Evolutionary conservation across 2,797 vertebrate genomes (phyloP).

Genomic region (Pseudocheirus occidentalis): DNA sequence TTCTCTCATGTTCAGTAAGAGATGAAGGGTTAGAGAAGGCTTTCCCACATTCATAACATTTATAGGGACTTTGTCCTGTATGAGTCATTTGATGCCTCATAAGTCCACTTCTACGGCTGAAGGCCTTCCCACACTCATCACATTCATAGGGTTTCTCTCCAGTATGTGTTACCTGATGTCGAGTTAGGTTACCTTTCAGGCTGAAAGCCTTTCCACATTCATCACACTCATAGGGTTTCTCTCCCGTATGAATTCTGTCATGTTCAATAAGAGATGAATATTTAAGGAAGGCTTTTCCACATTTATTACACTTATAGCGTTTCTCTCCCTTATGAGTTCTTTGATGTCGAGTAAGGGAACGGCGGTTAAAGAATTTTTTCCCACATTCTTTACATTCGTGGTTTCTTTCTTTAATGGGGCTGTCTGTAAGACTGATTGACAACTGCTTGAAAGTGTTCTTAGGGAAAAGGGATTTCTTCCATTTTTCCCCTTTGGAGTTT

Average conservation of each 20-base stretch:
- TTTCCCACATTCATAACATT: constrained; percentile 53
- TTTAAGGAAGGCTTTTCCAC: constrained; percentile 37
- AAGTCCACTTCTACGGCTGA: constrained; percentile 54
- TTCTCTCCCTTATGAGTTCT: constrained; percentile 34
- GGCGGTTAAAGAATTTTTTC: constrained; percentile 41
- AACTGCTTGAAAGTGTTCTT: background rate
- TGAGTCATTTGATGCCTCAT: constrained; percentile 51
- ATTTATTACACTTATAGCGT: constrained; percentile 58
- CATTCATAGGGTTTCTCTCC: constrained; percentile 47
- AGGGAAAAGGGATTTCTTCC: constrained; percentile 16
- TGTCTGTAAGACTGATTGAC: constrained; percentile 5
- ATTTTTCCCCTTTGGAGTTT: constrained; percentile 19
- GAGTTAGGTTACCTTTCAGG: constrained; percentile 58
- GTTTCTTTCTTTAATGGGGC: constrained; percentile 44
- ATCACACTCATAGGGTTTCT: constrained; percentile 55
- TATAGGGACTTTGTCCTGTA: constrained; percentile 52
- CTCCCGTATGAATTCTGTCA: constrained; percentile 52
- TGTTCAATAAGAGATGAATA: constrained; percentile 61
- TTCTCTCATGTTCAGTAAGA: constrained; percentile 50
- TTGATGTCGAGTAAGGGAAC: constrained; percentile 32
- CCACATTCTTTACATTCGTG: constrained; percentile 47
- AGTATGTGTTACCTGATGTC: constrained; percentile 60
- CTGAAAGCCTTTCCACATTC: constrained; percentile 65
- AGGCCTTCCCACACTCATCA: constrained; percentile 54
- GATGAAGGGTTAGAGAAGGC: constrained; percentile 53